Percentiles rank a stretch among this genome's conserved stretches.
These are phyloP conservation scores for Umimayanthus kanabou DNA, from an alignment of 92 coral and sea anemone genomes.

Conservation along the genomic window DNA sequence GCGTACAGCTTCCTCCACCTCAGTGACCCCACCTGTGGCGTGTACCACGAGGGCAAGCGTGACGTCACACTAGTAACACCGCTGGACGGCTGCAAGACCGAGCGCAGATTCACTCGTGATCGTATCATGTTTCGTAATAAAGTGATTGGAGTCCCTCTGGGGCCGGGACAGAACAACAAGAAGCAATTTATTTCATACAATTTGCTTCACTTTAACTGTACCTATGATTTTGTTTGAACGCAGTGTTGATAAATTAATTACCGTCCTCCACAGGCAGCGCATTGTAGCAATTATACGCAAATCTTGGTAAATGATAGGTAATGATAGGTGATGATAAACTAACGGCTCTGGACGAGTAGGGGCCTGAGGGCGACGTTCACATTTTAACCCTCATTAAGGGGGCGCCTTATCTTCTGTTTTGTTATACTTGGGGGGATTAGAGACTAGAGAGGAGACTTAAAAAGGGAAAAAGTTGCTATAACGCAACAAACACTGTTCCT, in stretches of 20 bases:
- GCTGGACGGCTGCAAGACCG: constrained; percentile 34
- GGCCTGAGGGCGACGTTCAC: too few relatives aligned
- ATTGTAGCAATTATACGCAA: neutral
- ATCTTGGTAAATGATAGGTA: neutral
- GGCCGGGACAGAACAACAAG: neutral
- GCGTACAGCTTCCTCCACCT: constrained; percentile 27
- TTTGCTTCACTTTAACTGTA: constrained; percentile 24
- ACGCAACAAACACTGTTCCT: too few relatives aligned
- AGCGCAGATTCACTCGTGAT: constrained; percentile 26
- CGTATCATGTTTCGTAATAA: constrained; percentile 22
- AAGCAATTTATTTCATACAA: neutral
- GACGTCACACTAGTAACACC: constrained; percentile 21
- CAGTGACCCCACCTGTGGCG: constrained; percentile 28
- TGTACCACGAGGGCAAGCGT: constrained; percentile 8
- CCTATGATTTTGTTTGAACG: constrained; percentile 4
- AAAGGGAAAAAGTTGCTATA: too few relatives aligned
- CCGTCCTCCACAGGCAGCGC: neutral
- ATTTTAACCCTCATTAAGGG: too few relatives aligned
- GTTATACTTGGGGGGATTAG: too few relatives aligned
- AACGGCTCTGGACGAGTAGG: neutral
- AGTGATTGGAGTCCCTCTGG: constrained; percentile 23
- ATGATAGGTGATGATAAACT: too few relatives aligned
- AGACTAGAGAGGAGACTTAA: too few relatives aligned
- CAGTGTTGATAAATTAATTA: neutral
- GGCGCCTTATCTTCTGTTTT: too few relatives aligned